Conservation (phyloP, 2,888 invertebrate species). For the Spodoptera exigua region DNA sequence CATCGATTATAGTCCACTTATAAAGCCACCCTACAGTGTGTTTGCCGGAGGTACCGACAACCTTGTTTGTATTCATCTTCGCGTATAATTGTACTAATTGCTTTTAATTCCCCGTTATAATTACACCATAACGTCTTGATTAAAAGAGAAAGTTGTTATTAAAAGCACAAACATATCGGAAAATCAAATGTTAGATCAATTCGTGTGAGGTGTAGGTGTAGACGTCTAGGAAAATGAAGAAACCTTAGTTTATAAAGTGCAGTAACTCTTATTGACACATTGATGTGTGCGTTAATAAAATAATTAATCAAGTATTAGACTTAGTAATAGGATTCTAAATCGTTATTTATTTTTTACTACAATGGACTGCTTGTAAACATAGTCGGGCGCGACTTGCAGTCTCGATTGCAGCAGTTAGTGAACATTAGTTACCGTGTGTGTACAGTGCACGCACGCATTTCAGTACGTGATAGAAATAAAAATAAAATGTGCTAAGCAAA, state of each 20-base stretch:
- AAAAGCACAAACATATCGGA: conserved; percentile 34
- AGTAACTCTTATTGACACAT: too few species aligned
- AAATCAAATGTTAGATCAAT: conserved; percentile 32
- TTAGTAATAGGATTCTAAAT: too few species aligned
- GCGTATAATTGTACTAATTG: conserved; percentile 46
- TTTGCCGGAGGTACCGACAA: conserved; percentile 10
- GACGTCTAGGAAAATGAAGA: background rate
- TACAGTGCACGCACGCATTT: conserved; percentile 48
- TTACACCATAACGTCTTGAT: conserved; percentile 46
- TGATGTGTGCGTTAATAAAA: too few species aligned
- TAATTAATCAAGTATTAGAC: too few species aligned
- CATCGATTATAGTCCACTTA: conserved; percentile 15
- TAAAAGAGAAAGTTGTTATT: conserved; percentile 53
- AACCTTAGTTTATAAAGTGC: background rate
- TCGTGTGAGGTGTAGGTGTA: background rate
- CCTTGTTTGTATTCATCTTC: conserved; percentile 38
- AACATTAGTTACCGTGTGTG: conserved; percentile 52
- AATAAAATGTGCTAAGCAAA: conserved; percentile 56
- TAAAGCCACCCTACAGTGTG: conserved; percentile 28
- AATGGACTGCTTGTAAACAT: conserved; percentile 49
- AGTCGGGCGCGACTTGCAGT: conserved; percentile 18
- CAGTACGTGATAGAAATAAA: conserved; percentile 35
- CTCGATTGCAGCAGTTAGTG: conserved; percentile 22
- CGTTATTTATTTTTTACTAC: conserved; percentile 18
- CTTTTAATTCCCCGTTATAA: conserved; percentile 53